Evolutionary conservation across 2,888 invertebrate genomes (phyloP), one percentile per base, ranked within the genome.

Genomic region (Spatulosminthurus flaviceps): DNA sequence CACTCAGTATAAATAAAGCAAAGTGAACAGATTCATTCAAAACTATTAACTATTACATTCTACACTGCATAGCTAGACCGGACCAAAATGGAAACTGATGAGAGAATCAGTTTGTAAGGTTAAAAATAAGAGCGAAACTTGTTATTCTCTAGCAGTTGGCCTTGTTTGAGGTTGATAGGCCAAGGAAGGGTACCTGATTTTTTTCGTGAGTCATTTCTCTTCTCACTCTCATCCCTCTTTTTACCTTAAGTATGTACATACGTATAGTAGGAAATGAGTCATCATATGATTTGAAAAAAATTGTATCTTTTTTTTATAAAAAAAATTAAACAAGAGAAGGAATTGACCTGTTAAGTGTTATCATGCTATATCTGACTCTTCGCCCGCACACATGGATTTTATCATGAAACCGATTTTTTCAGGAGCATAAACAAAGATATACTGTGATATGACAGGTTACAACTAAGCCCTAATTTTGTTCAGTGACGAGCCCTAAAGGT

Each of bases 121-220:
- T 64, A 64, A 64, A 64, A 64, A 64, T 64, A 64, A 64, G 26
- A 64, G 22, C 64, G 64, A 24, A 64, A 64, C 64, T 24, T 64
- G 64, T 64, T 51, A 19, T 51, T 51, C 24, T 64, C 2, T 64
- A 64, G 24, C 24, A 9, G 64, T 64, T 64, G 64, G 26, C 64
- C 64, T 64, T 64, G 64, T 64, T 26, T 16, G 64, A 64, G 64
- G 64, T 26, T 64, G 64, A 64, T 64, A 24, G 64, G 64, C 64
- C 64, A 64, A 64, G 64, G 64, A 64, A 64, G 64, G 64, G 64
- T 64, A 64, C 64, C 64, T 64, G 22, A 19, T 9, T 64, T 64
- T 64, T 26, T n/a, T n/a, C n/a, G 64, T 64, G 64, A 64, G 22
- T 64, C 64, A 64, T 64, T 64, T 21, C 64, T 26, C 26, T 64